Conservation (phyloP, 2,888 invertebrate species). For the Ochropleura leucogaster region DNA sequence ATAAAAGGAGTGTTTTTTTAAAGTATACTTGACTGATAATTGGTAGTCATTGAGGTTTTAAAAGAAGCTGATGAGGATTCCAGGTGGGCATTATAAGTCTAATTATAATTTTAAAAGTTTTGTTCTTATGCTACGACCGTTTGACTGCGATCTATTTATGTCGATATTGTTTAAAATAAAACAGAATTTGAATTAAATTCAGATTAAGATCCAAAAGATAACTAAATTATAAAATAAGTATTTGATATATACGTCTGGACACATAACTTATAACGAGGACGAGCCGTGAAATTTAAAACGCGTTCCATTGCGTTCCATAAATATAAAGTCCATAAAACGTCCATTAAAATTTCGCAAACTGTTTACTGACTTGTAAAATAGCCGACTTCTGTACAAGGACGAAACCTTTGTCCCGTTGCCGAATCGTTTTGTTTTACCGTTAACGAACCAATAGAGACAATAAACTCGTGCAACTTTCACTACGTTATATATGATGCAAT, state of each 20-base stretch:
- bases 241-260: constrained; percentile 26
- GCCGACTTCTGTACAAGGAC: constrained; percentile 82
- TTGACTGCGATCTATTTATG: background rate
- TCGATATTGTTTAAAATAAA: constrained; percentile 17
- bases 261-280: constrained; percentile 21
- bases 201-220: constrained; percentile 20
- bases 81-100: constrained; percentile 4
- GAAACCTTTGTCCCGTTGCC: constrained; percentile 75
- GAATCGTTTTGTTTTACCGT: constrained; percentile 83
- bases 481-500: constrained; percentile 88
- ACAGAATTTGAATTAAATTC: constrained; percentile 18
- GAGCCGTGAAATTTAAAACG: constrained; percentile 44
- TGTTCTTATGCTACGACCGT: background rate
- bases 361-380: constrained; percentile 81
- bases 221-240: background rate
- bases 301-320: constrained; percentile 64
- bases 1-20: constrained; percentile 28
- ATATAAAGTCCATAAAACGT: constrained; percentile 69
- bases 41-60: constrained; percentile 18
- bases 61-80: constrained; percentile 1
- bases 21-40: constrained; percentile 19
- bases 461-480: constrained; percentile 84
- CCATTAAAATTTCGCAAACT: constrained; percentile 83
- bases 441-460: constrained; percentile 80
- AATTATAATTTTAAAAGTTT: background rate